Evolutionary conservation across 92 coral and sea anemone species (phyloP), one percentile per base, ranked within the genome.

Genomic region (Palythoa heliodiscus): DNA sequence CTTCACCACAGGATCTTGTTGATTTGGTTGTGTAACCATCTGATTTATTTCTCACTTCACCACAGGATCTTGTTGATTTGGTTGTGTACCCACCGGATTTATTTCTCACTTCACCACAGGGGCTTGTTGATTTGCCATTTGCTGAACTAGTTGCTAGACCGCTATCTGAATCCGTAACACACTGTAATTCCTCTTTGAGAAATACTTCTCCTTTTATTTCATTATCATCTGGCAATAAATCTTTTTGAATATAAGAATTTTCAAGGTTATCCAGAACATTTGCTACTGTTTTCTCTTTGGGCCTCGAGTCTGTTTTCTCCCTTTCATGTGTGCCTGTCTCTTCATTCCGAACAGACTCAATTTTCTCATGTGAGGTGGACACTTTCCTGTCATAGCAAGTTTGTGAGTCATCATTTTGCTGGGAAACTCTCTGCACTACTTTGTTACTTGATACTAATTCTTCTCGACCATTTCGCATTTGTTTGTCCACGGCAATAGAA

Each of bases 401-500:
- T 63, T 17, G 25, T 2, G 29, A 63, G 11, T 69, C 40, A 4
- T 69, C 73, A 1, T 25, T 69, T 1, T 69, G 16, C 25, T 5
- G 43, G 7, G 35, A 22, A 69, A 7, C 2, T 11, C 11, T 43
- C 25, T 15, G 73, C 24, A 16, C 7, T 9, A 69, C 0, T 43
- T 73, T 20, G 82, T 1, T 16, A 78, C 23, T 20, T 14, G 60
- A 38, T 52, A 64, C 22, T 3, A 14, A 19, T 50, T 9, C 52
- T 53, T 86, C 74, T 66, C 63, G 57, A 75, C 10, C 47, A 78
- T 43, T 23, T 20, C 80, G 63, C 60, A 80, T 12, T 73, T 2
- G 58, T 38, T 22, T 13, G 7, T 86, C 86, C 39, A 64, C 77
- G 75, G 47, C 55, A 72, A 67, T 78, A 37, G 67, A 80, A 74